phyloP scores from a whole-genome alignment of 2,797 vertebrate species.

The Limosa lapponica region DNA sequence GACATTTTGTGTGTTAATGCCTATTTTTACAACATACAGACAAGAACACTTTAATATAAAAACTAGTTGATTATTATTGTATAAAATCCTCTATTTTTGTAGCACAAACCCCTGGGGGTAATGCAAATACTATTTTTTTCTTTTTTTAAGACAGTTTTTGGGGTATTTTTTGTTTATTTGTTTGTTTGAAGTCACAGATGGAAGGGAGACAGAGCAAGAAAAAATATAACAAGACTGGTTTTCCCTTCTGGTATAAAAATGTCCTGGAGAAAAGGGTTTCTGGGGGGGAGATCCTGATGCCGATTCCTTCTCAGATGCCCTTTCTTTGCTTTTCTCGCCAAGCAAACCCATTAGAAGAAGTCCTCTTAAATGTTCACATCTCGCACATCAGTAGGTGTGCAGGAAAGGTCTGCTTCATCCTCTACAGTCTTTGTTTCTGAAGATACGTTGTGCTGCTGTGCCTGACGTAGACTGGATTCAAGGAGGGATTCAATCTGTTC shows the following conservation, averaged over 20 bases:
- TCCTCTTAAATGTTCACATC: constrained; percentile 94
- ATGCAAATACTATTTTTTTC: constrained; percentile 80
- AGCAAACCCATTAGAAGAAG: constrained; percentile 64
- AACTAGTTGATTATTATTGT: constrained; percentile 85
- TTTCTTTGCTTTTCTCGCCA: constrained; percentile 62
- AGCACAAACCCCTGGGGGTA: constrained; percentile 78
- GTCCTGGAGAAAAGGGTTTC: constrained; percentile 76
- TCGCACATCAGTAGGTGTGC: constrained; percentile 95
- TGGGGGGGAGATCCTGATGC: constrained; percentile 65
- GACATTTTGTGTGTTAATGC: constrained; percentile 79
- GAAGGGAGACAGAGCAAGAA: constrained; percentile 78
- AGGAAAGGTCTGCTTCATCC: constrained; percentile 91
- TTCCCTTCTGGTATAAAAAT: constrained; percentile 77
- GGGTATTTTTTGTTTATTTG: constrained; percentile 70
- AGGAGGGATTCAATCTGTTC: constrained; percentile 98
- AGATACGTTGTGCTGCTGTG: constrained; percentile 86
- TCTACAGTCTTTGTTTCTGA: constrained; percentile 90
- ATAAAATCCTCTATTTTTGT: constrained; percentile 79
- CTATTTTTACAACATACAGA: constrained; percentile 83
- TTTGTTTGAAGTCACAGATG: constrained; percentile 78
- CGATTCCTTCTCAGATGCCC: constrained; percentile 76
- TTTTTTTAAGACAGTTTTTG: constrained; percentile 78
- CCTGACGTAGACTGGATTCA: constrained; percentile 94
- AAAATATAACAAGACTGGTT: constrained; percentile 65
- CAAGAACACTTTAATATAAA: constrained; percentile 81